Base-by-base conservation (phyloP, 1,140 invertebrate species). In the Lucilia sericata region DNA sequence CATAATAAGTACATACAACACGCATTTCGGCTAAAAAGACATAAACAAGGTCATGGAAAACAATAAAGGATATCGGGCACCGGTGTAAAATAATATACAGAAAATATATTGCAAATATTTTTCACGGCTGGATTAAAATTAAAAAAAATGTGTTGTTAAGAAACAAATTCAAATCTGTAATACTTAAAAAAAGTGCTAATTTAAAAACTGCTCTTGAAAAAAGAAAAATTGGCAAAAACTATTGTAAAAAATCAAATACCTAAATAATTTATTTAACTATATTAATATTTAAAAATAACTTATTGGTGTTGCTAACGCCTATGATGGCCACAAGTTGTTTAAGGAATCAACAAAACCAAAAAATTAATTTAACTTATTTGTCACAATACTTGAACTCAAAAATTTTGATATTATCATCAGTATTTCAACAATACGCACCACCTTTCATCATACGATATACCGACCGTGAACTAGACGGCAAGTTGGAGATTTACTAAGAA, bases 381-480 rank as follows among this genome's bases (percentile, higher is more conserved):
- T 0, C 12, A 9, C 75, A 76, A 42, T 36, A 21, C 65, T 7
- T 19, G 17, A 76, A 42, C 88, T 87, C 70, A 84, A 86, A 85
- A 82, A 47, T 70, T 83, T 78, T 83, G 55, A 30, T 83, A 74
- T 85, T 74, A 86, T 82, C 87, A 86, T 88, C 65, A 13, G 80
- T 84, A 21, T 84, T 65, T 19, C 89, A 90, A 86, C 88, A 88
- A 86, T 90, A 88, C 87, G 87, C 87, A 81, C 89, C 88, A 75
- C 89, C 89, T 84, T 90, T 90, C 74, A 90, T 90, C 85, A 90
- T 90, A 90, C 82, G 85, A 76, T 86, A 86, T 84, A 85, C 49
- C 65, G 85, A 87, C 82, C 86, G 84, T 84, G 21, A 86, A 85
- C 85, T 88, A 87, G 84, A 84, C 80, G 89, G 76, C 76, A 80